Evolutionary conservation across 2,113 vertebrate genomes (phyloP).

Genomic region (Scomber colias): DNA sequence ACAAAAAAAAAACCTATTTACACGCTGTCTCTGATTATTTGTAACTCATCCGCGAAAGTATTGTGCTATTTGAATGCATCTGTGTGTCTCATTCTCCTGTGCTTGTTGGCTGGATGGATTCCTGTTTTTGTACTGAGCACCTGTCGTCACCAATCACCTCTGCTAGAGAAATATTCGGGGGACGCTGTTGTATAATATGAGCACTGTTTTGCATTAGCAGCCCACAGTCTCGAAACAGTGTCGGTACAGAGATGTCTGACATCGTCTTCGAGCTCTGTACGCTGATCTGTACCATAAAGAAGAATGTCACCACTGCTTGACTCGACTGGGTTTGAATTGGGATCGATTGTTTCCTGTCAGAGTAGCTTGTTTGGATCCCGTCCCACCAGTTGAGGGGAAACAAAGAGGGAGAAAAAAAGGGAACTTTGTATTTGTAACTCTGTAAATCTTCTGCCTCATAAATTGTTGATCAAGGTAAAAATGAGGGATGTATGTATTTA

Average conservation of each 20-base stretch:
- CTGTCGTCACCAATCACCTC: conserved; percentile 49
- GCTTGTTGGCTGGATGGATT: conserved; percentile 19
- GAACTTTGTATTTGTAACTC: conserved; percentile 45
- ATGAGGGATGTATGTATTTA: conserved; percentile 9
- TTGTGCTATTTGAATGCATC: conserved; percentile 32
- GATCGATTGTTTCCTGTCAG: conserved; percentile 18
- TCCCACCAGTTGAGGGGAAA: conserved; percentile 16
- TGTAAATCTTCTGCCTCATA: conserved; percentile 52
- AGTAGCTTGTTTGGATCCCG: conserved; percentile 19
- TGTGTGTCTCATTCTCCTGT: conserved; percentile 20
- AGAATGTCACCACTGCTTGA: conserved; percentile 19
- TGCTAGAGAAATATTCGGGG: conserved; percentile 10
- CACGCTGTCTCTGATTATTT: conserved; percentile 8
- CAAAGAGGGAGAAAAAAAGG: conserved; percentile 25
- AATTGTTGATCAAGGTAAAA: conserved; percentile 13
- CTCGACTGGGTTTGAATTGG: not conserved
- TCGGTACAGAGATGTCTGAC: not conserved
- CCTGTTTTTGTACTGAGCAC: conserved; percentile 45
- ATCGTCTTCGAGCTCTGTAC: not conserved
- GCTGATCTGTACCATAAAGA: conserved; percentile 7
- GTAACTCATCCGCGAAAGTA: conserved; percentile 3
- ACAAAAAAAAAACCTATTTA: too few species aligned
- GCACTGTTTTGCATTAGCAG: conserved; percentile 35
- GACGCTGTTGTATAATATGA: conserved; percentile 43
- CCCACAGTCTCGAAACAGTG: conserved; percentile 11